Percentiles rank a stretch among this genome's conserved stretches.
Conservation (phyloP, 2,797 vertebrate genomes). For the Eulemur coronatus region DNA sequence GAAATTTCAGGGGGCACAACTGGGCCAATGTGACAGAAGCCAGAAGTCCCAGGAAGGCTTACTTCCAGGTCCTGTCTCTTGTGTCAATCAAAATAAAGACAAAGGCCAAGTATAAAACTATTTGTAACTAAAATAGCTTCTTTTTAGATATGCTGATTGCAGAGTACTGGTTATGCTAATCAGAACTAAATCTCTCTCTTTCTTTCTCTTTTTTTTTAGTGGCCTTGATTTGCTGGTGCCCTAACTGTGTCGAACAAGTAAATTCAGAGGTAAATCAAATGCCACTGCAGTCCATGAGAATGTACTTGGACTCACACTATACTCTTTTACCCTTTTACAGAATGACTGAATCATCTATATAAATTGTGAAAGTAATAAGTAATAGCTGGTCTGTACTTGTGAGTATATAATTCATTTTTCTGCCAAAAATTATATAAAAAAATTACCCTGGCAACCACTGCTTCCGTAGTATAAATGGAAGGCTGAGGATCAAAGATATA, state of each 20-base stretch:
- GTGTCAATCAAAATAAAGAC: slow-evolving; percentile 11
- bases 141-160: neutral
- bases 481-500: slow-evolving; percentile 18
- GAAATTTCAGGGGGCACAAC: neutral
- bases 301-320: neutral
- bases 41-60: neutral
- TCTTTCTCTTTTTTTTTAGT: neutral
- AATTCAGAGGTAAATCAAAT: neutral
- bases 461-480: slow-evolving; percentile 29
- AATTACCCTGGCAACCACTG: slow-evolving; percentile 18
- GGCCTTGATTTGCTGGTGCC: neutral
- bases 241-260: neutral
- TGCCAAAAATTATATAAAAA: slow-evolving; percentile 25
- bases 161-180: neutral
- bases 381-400: neutral
- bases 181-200: neutral
- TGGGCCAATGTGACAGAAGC: neutral
- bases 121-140: neutral
- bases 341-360: neutral
- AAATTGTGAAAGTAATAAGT: neutral
- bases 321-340: neutral
- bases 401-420: slow-evolving; percentile 4
- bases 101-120: neutral
- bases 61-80: neutral
- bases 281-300: neutral